These are phyloP conservation scores for Sturnus vulgaris DNA, from an alignment of 2,113 vertebrate genomes.

Conservation along the genomic window DNA sequence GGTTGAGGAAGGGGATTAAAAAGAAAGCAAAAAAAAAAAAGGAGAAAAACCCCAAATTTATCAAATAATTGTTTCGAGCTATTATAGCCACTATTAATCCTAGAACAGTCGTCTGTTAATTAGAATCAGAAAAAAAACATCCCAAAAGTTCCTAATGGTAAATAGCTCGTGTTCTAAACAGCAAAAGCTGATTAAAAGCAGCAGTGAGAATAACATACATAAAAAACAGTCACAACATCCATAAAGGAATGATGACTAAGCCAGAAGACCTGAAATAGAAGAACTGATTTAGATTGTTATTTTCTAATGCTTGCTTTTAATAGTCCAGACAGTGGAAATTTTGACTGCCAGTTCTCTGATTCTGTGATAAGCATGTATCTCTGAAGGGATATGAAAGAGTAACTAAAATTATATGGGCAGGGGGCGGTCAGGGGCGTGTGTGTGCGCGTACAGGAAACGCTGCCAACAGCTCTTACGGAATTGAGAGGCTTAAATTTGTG, in stretches of 20 bases:
- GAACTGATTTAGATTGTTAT: neutral
- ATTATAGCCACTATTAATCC: neutral
- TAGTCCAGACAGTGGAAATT: constrained; percentile 9
- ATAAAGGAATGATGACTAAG: constrained; percentile 32
- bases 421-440: too few relatives aligned
- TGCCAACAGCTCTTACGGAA: neutral
- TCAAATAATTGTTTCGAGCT: neutral
- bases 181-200: neutral
- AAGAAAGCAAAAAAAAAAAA: neutral
- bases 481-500: neutral
- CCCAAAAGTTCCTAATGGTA: neutral
- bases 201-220: neutral
- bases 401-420: neutral
- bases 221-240: neutral
- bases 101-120: neutral
- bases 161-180: neutral
- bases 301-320: constrained; percentile 31
- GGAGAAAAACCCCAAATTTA: neutral
- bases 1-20: neutral
- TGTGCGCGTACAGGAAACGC: accelerated
- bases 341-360: neutral
- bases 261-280: constrained; percentile 26
- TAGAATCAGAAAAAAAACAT: neutral
- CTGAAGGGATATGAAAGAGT: neutral
- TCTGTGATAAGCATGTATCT: neutral